Base-by-base conservation (phyloP, 2,113 vertebrate species). In the Pyxicephalus adspersus region DNA sequence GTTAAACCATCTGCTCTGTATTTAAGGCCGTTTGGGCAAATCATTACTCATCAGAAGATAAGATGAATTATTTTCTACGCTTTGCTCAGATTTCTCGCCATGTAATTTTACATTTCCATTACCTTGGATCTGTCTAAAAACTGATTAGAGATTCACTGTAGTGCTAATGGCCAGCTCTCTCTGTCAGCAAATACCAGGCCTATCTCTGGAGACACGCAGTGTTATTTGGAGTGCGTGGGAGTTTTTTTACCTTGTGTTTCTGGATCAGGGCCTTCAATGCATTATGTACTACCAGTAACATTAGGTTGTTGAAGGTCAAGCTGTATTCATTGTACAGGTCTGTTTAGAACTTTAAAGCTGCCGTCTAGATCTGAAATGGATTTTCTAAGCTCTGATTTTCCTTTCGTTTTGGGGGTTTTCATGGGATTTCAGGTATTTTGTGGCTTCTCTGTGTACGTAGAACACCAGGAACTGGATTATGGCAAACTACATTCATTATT, bases 281-380 rank as follows among this genome's bases (percentile, higher is more conserved):
- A 67, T 78, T 67, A 58, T 34, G 70, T 58, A 73, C 34, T 23
- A 22, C 11, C 26, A 23, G 71, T 74, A 19, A 74, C 60, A 54
- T 58, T 45, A 34, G 3, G 66, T 18, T 19, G 19, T 16, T 70
- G 23, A 26, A 70, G 66, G 15, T 18, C 7, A 29, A 17, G 66
- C 45, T 18, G 26, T 15, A 13, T 13, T 8, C 11, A 15, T 45
- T 45, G 38, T 13, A 45, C 4, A 5, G 50, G 28, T 76, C 60
- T 16, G 16, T n/a, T 29, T 25, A 38, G 15, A 38, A 4, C 61
- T 29, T 19, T 3, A 7, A 38, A 15, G 28, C 18, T 29, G 19
- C 25, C 38, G 0, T 3, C 16, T 11, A 28, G 22, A 19, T 31
- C 31, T n/a, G 19, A 28, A 3, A 74, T 81, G 70, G 58, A 57